Base-by-base conservation (phyloP, 2,113 vertebrate genomes). In the Chinchilla lanigera region DNA sequence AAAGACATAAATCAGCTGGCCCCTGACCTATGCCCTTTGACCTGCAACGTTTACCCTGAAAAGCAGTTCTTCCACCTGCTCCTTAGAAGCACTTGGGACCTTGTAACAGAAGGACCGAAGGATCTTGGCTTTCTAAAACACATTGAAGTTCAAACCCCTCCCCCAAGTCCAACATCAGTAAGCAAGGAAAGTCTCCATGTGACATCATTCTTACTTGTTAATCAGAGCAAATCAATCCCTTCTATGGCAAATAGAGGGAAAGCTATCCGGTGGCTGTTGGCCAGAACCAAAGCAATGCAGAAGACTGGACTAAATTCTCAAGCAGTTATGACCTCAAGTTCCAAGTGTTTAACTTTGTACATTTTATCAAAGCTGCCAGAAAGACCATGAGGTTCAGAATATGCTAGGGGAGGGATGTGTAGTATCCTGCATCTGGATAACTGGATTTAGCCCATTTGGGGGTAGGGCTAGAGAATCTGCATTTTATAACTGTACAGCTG, bases 1-100 rank as follows among this genome's bases (percentile, higher is more conserved):
- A 78, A 88, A 71, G 63, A 61, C 44, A 90, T 95, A 84, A 85
- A 95, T 94, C 85, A 96, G 35, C 38, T 63, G 89, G 41, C 52
- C 67, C 54, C 41, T 30, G 58, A 44, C 61, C 93, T 96, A 87
- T 92, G 61, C 50, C 41, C 77, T 95, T 30, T 26, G 69, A 41
- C 26, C 41, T 44, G 11, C 41, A 78, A 71, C 41, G 56, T 93
- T 84, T 90, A 80, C 41, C 75, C 90, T 56, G 87, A 86, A 56
- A 90, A 90, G 16, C 8, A 28, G 9, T 82, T 87, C 44, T 95
- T 77, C 52, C 16, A 73, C 33, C 35, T 30, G 41, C 58, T 95
- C 93, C 81, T 67, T 11, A 11, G 54, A 47, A 60, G 54, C 44
- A 69, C 77, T 69, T 28, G 17, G n/a, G 65, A 71, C 41, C n/a